Evolutionary conservation across 2,888 invertebrate genomes (phyloP), one percentile per base, ranked within the genome.

Genomic region (Phyllotreta striolata): DNA sequence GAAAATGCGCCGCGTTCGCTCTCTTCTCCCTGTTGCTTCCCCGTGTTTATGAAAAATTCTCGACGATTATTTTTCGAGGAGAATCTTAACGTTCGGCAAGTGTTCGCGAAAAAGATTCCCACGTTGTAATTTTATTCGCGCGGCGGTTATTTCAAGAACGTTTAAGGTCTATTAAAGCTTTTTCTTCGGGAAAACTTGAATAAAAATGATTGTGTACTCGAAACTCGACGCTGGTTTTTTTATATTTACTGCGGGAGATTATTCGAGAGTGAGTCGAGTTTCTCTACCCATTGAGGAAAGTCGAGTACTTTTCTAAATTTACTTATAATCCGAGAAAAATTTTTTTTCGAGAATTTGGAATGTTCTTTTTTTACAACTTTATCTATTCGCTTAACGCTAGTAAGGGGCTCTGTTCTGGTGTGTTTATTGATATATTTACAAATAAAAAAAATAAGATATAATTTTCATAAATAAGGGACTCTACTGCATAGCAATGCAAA

Each of bases 121-220:
- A 71, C 70, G 72, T 68, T 68, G 68, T 72, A 70, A 71, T 71
- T 71, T 72, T 68, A 70, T 72, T 69, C 70, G 66, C 65, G 67
- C 66, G 57, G 66, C 43, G 61, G 66, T 66, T 63, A 65, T 68
- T 67, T 62, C 63, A 58, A 57, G 57, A 68, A 64, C 67, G 63
- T 66, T 70, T 68, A 70, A 56, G 66, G 66, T 69, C 69, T 69
- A 70, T 70, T 70, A 68, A 63, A 64, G 66, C 55, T 58, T 64
- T 64, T 61, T 62, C 55, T 62, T 51, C 51, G 57, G 64, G 59
- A 60, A 64, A 66, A 62, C 65, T 64, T 62, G 46, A 65, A 67
- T 67, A 63, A 65, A 67, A 63, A 66, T 63, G 46, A 64, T 67
- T 64, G 64, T 63, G 67, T 63, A 60, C 64, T 64, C 35, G 59